These are phyloP conservation scores for Ypsolopha scabrella DNA, from an alignment of 2,888 invertebrate species.

Conservation along the genomic window DNA sequence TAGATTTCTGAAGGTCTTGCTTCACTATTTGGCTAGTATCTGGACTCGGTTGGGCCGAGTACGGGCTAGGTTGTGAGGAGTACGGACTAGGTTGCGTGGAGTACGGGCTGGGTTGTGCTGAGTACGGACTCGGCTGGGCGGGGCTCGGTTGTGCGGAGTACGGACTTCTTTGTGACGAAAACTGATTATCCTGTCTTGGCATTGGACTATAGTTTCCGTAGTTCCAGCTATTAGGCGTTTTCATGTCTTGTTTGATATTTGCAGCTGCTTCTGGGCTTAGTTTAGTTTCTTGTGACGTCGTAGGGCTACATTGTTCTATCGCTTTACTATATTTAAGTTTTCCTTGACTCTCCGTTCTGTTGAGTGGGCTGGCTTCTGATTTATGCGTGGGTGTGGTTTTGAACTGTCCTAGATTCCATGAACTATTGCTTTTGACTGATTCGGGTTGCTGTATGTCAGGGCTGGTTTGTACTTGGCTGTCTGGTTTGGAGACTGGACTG, in stretches of 20 bases:
- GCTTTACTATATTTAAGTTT: constrained; percentile 54
- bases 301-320: constrained; percentile 60
- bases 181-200: constrained; percentile 56
- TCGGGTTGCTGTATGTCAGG: constrained; percentile 44
- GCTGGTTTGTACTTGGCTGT: constrained; percentile 58
- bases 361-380: constrained; percentile 60
- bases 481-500: constrained; percentile 57
- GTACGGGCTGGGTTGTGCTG: constrained; percentile 49
- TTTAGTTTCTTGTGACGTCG: constrained; percentile 57
- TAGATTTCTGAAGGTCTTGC: constrained; percentile 44
- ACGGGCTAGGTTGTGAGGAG: constrained; percentile 19
- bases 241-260: constrained; percentile 47
- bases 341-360: constrained; percentile 47
- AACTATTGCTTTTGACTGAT: constrained; percentile 36
- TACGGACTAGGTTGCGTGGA: constrained; percentile 52
- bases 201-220: constrained; percentile 59
- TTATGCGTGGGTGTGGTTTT: constrained; percentile 57
- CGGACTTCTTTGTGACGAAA: constrained; percentile 58
- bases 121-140: constrained; percentile 60
- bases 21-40: constrained; percentile 62
- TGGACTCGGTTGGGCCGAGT: constrained; percentile 57
- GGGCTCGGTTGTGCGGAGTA: constrained; percentile 60
- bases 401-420: constrained; percentile 54
- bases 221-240: constrained; percentile 54
- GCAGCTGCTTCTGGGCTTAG: constrained; percentile 51